A percentile compares a stretch with the other conserved stretches of the same genome.
phyloP scores from a whole-genome alignment of 2,888 invertebrate genomes.

The Nemotelus nigrinus region DNA sequence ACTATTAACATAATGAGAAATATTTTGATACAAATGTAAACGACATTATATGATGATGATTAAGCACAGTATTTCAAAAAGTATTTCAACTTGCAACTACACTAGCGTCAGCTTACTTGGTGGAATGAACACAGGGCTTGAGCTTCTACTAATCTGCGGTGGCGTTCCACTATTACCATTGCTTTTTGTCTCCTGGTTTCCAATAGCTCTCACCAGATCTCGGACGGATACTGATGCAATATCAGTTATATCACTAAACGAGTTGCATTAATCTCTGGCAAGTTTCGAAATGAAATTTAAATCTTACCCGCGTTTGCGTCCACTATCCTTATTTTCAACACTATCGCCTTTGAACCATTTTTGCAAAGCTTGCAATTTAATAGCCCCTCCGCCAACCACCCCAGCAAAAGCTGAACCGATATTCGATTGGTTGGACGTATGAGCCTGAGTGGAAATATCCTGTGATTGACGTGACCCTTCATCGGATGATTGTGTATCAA shows the following conservation, averaged over 20 bases:
- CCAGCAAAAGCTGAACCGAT: constrained; percentile 64
- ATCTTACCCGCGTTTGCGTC: constrained; percentile 51
- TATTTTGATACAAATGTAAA: too few species aligned
- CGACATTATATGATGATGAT: too few species aligned
- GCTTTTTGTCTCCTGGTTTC: constrained; percentile 73
- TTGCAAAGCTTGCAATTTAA: constrained; percentile 63
- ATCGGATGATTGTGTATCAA: constrained; percentile 45
- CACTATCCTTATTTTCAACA: constrained; percentile 56
- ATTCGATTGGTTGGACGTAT: constrained; percentile 57
- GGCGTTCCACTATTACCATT: constrained; percentile 82
- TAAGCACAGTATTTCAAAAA: too few species aligned
- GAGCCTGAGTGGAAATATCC: constrained; percentile 49
- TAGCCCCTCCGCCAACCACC: constrained; percentile 64
- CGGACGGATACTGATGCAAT: constrained; percentile 70
- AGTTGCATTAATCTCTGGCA: too few species aligned
- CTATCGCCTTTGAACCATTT: constrained; percentile 65
- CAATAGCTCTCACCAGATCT: constrained; percentile 78
- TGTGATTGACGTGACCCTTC: constrained; percentile 40
- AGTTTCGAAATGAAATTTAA: not conserved
- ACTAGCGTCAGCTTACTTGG: constrained; percentile 61
- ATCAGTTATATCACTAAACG: constrained; percentile 64
- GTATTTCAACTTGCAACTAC: not conserved
- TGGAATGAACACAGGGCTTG: constrained; percentile 72
- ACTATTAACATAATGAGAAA: too few species aligned
- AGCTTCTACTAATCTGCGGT: constrained; percentile 69